Evolutionary conservation across 2,888 invertebrate species (phyloP), one percentile per base, ranked within the genome.

Genomic region (Rhagium mordax): DNA sequence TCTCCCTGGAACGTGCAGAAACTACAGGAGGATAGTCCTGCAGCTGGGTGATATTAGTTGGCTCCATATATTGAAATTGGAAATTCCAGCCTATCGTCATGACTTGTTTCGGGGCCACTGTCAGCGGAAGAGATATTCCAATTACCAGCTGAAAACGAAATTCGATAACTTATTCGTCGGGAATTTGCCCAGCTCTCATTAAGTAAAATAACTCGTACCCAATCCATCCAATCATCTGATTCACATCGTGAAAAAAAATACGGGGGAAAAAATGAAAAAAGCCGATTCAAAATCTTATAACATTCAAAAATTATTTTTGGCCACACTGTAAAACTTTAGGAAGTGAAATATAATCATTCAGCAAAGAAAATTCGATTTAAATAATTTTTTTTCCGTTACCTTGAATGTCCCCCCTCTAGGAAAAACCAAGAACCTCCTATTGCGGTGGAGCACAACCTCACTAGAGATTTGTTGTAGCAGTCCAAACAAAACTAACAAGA

Each of bases 71-170:
- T 82, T 93, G 93, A 84, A 91, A 93, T 84, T 93, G 93, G 73
- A 93, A 89, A 84, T 93, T 93, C 65, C 89, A 89, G 0, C 89
- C 90, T 74, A 92, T 91, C 0, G 88, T 86, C 76, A 93, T 83
- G 68, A 87, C 89, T 68, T 91, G 88, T 57, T 90, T 91, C 0
- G 89, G 87, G 7, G 90, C 89, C 21, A 88, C 71, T 27, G 89
- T 87, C 5, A 93, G 87, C 1, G 93, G 93, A 0, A 90, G 82
- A 8, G 90, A 89, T 20, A 92, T 84, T 13, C 93, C 93, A 7
- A 92, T 80, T 51, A 93, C 86, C 3, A 93, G 85, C 93, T 93
- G 88, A 70, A 87, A 87, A 62, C 13, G 74, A 79, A 15, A 8
- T 18, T 33, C 24, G 3, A 33, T n/a, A 51, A 27, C 48, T 62